Percentiles rank a stretch among this genome's conserved stretches.
phyloP scores from a whole-genome alignment of 2,888 invertebrate genomes.

The Drosophila prolongata region DNA sequence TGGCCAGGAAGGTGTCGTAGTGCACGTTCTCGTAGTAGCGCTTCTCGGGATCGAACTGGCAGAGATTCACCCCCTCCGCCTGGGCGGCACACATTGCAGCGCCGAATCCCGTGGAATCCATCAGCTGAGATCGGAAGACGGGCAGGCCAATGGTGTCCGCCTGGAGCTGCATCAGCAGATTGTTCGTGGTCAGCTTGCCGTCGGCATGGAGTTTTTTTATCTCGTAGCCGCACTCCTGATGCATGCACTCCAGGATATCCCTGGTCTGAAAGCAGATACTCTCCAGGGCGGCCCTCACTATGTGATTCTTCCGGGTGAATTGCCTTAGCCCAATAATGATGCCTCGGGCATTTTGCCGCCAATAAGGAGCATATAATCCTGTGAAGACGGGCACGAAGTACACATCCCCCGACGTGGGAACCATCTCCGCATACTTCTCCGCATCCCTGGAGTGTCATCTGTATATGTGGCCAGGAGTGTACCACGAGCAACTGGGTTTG shows the following conservation, averaged over 20 bases:
- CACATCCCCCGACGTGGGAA: conserved; percentile 95
- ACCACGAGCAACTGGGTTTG: too few relatives aligned
- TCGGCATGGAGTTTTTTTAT: conserved; percentile 94
- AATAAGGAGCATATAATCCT: conserved; percentile 98
- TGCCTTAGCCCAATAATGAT: conserved; percentile 97
- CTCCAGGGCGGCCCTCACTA: conserved; percentile 96
- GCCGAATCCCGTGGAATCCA: conserved; percentile 96
- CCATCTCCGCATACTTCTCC: conserved; percentile 90
- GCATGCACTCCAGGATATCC: conserved; percentile 97
- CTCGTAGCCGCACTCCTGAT: conserved; percentile 95
- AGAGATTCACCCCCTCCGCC: conserved; percentile 90
- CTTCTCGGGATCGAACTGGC: conserved; percentile 88
- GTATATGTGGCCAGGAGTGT: too few relatives aligned
- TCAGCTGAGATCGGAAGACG: conserved; percentile 93
- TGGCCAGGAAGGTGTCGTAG: conserved; percentile 92
- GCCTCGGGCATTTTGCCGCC: conserved; percentile 96
- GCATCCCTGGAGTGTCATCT: conserved; percentile 90
- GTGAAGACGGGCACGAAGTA: conserved; percentile 99
- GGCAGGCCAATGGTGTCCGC: conserved; percentile 96
- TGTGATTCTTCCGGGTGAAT: conserved; percentile 96
- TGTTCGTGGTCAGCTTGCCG: conserved; percentile 96
- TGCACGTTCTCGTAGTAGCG: conserved; percentile 85
- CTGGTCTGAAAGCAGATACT: conserved; percentile 98
- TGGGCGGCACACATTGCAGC: conserved; percentile 96
- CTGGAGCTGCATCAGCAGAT: conserved; percentile 97